Base-by-base conservation (phyloP, 2,797 vertebrate species). In the Capromys pilorides region DNA sequence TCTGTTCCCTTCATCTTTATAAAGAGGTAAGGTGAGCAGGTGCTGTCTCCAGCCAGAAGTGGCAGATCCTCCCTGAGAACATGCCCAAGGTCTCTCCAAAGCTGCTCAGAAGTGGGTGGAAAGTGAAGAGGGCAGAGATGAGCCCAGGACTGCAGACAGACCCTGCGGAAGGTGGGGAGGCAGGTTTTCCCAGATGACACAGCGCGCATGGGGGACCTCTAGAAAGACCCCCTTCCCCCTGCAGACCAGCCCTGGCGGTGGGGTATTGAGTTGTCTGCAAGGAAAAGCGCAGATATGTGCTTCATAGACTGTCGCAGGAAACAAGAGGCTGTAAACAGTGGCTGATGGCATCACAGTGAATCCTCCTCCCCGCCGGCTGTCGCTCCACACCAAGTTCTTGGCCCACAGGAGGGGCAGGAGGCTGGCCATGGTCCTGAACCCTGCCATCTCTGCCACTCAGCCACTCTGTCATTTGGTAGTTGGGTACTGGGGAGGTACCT, bases 321-420 rank as follows among this genome's bases (percentile, higher is more conserved):
- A 64, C 8, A 5, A 24, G 49, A 21, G 39, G 2, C 2, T 7
- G 69, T 12, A 14, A 36, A 49, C 82, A 28, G 91, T 0, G 57
- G 79, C 24, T 18, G 49, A 51, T 31, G 77, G 31, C 77, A 31
- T 51, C 77, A 3, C 14, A 19, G 45, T 5, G 87, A 64, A 0
- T 26, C 4, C 12, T 2, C 51, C 26, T 62, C 51, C 39, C 5
- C 12, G 2, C n/a, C 22, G 59, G 33, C 22, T 39, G 33, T n/a
- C 24, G 22, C 6, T 66, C 33, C 28, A 0, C 39, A 10, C 16
- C 19, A 0, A 45, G 14, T 61, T 67, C 85, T 49, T 62, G 12
- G 2, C 61, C 1, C 22, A 22, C 4, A 12, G 36, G 8, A 45
- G 0, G 1, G 28, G 24, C 41, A 16, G 69, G 82, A 45, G 83